These are phyloP conservation scores for Pomatorhinus ruficollis DNA, from an alignment of 2,113 vertebrate genomes.

Conservation along the genomic window DNA sequence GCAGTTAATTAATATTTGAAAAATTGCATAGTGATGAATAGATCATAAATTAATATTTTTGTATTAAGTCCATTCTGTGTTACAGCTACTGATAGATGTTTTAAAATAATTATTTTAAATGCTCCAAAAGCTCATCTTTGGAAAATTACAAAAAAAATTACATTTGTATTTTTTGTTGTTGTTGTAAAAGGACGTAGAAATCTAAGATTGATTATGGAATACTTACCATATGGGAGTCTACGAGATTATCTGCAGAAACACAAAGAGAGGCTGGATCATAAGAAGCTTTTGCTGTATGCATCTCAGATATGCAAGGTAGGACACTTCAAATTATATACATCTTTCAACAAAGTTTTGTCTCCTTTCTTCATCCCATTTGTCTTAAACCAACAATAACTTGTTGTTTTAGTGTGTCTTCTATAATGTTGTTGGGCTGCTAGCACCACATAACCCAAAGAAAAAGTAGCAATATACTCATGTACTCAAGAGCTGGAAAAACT, in stretches of 20 bases:
- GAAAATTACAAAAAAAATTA: neutral
- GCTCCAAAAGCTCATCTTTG: neutral
- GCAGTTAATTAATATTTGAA: neutral
- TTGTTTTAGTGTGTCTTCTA: neutral
- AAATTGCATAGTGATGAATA: neutral
- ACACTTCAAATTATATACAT: neutral
- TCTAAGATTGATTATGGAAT: slow-evolving; percentile 96
- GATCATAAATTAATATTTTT: neutral
- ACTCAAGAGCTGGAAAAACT: neutral
- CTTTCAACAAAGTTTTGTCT: neutral
- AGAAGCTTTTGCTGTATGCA: slow-evolving; percentile 90
- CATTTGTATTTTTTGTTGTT: neutral
- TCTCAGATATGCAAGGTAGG: slow-evolving; percentile 97
- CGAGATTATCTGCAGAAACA: slow-evolving; percentile 96
- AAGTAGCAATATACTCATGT: neutral
- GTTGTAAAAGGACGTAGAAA: slow-evolving; percentile 86
- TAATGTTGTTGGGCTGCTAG: neutral
- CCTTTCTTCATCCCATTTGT: neutral
- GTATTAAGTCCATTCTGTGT: neutral
- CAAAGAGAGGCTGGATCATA: slow-evolving; percentile 90
- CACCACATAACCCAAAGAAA: neutral
- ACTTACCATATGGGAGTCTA: slow-evolving; percentile 93
- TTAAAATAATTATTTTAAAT: neutral
- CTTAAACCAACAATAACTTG: neutral
- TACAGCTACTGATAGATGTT: neutral